Base-by-base conservation (phyloP, 2,888 invertebrate species). In the Gisinianus flammeolus region DNA sequence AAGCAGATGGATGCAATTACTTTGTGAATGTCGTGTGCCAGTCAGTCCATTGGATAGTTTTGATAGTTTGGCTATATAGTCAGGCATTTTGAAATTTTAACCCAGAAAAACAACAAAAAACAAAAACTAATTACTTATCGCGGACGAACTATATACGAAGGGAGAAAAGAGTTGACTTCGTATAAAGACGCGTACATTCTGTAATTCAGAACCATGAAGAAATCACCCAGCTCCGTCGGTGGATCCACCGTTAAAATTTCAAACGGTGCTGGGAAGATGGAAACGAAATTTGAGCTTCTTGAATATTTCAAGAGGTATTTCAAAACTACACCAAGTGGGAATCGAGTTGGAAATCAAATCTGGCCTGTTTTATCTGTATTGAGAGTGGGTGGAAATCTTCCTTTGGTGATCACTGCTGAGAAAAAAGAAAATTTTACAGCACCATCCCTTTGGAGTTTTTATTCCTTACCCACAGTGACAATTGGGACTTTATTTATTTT, bases 321-420 rank as follows among this genome's bases (percentile, higher is more conserved):
- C 22, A 33, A 52, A 28, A 44, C 28, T 31, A 54, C 67, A 24
- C 70, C 66, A 26, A 26, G 10, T 30, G 58, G 70, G 24, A 77
- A 64, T 24, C 62, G 70, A 52, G 66, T 71, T 22, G 77, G 77
- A 22, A 62, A 44, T 54, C 77, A 77, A 31, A 16, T 77, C 5
- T 77, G 77, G 77, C 77, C 77, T 12, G 70, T 77, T 31, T 33
- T 77, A 19, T 66, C 77, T n/a, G 22, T 77, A 26, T 44, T 77
- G 10, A 31, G 71, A 66, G 12, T 64, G 10, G 77, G 77, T 22
- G 77, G 77, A 6, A 58, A 70, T 33, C 54, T 77, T 1, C 77
- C 77, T 58, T n/a, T 77, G 8, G 10, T 62, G 10, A 66, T 69
- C 8, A n/a, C 16, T 16, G 22, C 62, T 12, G 71, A 77, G 52